phyloP scores from a whole-genome alignment of 2,113 vertebrate species.

The Aptenodytes patagonicus region DNA sequence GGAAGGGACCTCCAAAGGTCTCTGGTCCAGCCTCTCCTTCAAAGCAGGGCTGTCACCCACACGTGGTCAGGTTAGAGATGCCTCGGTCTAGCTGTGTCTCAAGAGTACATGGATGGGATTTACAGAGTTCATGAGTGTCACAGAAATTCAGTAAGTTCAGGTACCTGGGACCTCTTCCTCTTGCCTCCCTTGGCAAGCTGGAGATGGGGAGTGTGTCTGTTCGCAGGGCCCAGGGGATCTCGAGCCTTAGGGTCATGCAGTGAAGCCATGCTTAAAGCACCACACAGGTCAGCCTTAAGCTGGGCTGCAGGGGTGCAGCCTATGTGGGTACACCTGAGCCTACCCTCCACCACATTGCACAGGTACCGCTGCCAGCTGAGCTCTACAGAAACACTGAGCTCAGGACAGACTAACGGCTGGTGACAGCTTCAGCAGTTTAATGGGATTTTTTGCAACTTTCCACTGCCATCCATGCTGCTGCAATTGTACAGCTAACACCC shows the following conservation, averaged over 20 bases:
- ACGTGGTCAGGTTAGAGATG: rapidly evolving
- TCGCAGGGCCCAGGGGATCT: background rate
- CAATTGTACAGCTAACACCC: background rate
- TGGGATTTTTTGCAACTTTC: background rate
- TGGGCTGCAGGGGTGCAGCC: background rate
- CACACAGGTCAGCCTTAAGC: background rate
- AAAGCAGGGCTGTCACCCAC: background rate
- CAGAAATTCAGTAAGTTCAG: background rate
- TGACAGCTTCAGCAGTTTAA: background rate
- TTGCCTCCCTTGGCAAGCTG: background rate
- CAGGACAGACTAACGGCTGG: background rate
- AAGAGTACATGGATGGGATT: background rate
- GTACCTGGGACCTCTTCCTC: background rate
- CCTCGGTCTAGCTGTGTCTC: background rate
- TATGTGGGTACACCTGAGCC: background rate
- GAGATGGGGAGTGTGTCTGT: background rate
- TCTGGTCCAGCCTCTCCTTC: background rate
- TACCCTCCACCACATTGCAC: rapidly evolving
- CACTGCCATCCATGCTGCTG: background rate
- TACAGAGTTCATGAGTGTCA: background rate
- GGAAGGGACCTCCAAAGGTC: background rate
- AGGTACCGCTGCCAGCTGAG: background rate
- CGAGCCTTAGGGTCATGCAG: rapidly evolving
- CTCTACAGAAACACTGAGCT: background rate
- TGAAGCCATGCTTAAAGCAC: background rate